Percentiles rank a stretch among this genome's conserved stretches.
phyloP scores from a whole-genome alignment of 2,888 invertebrate genomes.

The Girardia tigrina region DNA sequence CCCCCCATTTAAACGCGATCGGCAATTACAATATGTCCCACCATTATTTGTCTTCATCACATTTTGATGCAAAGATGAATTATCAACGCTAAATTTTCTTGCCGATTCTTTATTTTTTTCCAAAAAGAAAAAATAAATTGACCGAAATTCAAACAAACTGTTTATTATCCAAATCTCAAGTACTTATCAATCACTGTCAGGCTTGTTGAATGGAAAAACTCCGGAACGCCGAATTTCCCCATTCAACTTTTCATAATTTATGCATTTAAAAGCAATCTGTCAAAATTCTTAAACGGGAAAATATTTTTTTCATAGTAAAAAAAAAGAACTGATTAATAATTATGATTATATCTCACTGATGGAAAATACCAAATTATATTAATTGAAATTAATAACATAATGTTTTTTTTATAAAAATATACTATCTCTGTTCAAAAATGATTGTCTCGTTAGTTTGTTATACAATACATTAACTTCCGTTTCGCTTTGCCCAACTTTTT shows the following conservation, averaged over 20 bases:
- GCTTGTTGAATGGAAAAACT: background rate
- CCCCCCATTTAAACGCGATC: no score
- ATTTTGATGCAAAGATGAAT: background rate
- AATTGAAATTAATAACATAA: background rate
- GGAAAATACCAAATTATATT: background rate
- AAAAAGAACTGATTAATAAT: background rate
- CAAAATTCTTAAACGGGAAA: background rate
- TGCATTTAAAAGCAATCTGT: background rate
- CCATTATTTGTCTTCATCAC: background rate
- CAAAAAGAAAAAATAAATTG: no score
- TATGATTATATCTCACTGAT: background rate
- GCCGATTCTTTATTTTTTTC: no score
- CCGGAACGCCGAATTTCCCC: background rate
- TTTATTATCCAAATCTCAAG: background rate
- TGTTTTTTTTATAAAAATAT: background rate
- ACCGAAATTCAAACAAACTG: no score
- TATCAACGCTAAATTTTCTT: no score
- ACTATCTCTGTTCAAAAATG: no score
- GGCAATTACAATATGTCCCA: background rate
- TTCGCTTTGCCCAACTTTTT: no score
- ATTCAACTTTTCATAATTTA: background rate
- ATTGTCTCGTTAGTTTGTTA: no score
- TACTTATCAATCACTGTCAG: background rate
- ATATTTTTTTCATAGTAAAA: background rate
- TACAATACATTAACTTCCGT: no score